These are phyloP conservation scores for Plagodis dolabraria DNA, from an alignment of 2,888 invertebrate genomes.

Conservation along the genomic window DNA sequence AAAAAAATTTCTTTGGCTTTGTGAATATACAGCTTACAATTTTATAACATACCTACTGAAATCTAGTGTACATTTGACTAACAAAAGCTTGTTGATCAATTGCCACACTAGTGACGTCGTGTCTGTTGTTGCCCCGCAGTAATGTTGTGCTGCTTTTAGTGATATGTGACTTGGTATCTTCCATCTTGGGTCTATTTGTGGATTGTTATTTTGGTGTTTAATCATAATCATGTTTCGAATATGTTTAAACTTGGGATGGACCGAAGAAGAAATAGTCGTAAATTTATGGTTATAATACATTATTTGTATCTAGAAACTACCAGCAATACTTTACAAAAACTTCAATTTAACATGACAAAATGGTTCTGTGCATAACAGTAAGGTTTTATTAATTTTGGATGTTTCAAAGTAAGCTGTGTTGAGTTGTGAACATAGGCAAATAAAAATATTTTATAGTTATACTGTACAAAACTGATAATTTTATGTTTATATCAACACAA, in stretches of 20 bases:
- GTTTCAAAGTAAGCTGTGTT: no score
- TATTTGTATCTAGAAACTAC: no score
- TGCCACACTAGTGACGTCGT: no score
- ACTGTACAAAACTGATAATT: no score
- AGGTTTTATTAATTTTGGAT: no score
- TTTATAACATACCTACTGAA: neutral
- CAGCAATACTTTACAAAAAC: no score
- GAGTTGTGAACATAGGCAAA: constrained; percentile 19
- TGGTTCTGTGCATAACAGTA: no score
- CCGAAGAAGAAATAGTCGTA: constrained; percentile 8
- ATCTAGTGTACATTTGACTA: no score
- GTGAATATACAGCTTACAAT: constrained; percentile 14
- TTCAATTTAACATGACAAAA: no score
- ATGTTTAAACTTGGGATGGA: constrained; percentile 6
- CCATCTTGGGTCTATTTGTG: constrained; percentile 15
- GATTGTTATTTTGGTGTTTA: constrained; percentile 17
- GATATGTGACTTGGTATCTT: constrained; percentile 22
- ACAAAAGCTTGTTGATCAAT: no score
- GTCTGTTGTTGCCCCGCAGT: constrained; percentile 7
- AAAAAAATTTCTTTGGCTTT: neutral
- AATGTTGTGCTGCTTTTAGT: constrained; percentile 16
- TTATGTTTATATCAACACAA: no score
- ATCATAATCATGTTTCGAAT: constrained; percentile 18
- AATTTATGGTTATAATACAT: neutral
- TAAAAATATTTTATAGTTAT: neutral